Conservation (phyloP, 2,113 vertebrate genomes). For the Oncorhynchus keta region DNA sequence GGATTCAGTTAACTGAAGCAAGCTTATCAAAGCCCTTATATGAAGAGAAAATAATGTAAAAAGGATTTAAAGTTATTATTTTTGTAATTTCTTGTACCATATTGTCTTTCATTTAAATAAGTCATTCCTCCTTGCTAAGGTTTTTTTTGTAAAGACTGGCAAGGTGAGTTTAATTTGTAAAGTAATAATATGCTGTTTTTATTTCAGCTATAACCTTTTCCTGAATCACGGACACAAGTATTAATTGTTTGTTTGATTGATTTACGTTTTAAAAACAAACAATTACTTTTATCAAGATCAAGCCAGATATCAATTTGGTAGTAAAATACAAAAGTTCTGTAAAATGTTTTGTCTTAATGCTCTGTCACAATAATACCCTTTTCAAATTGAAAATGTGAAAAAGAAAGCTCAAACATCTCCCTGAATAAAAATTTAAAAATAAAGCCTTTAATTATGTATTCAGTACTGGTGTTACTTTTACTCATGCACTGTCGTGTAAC, state of each 20-base stretch:
- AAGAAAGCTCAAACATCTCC: neutral
- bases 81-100: slow-evolving; percentile 93
- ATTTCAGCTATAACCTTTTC: slow-evolving; percentile 8
- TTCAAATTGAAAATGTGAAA: neutral
- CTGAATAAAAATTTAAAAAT: neutral
- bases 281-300: neutral
- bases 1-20: slow-evolving; percentile 17
- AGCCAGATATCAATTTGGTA: neutral
- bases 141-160: slow-evolving; percentile 40
- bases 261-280: neutral
- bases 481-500: neutral
- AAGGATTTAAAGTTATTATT: slow-evolving; percentile 78
- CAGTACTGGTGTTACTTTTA: neutral
- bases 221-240: slow-evolving; percentile 29
- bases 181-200: slow-evolving; percentile 27
- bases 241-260: slow-evolving; percentile 26
- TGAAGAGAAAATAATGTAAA: slow-evolving; percentile 58
- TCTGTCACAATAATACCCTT: neutral
- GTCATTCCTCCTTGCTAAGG: slow-evolving; percentile 74
- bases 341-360: neutral
- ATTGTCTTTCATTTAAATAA: slow-evolving; percentile 63
- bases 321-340: neutral
- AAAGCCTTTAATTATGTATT: neutral
- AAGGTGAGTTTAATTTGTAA: slow-evolving; percentile 24
- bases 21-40: slow-evolving; percentile 18